Percentiles rank a stretch among this genome's conserved stretches.
phyloP scores from a whole-genome alignment of 2,113 vertebrate genomes.

The Phocoena sinus region DNA sequence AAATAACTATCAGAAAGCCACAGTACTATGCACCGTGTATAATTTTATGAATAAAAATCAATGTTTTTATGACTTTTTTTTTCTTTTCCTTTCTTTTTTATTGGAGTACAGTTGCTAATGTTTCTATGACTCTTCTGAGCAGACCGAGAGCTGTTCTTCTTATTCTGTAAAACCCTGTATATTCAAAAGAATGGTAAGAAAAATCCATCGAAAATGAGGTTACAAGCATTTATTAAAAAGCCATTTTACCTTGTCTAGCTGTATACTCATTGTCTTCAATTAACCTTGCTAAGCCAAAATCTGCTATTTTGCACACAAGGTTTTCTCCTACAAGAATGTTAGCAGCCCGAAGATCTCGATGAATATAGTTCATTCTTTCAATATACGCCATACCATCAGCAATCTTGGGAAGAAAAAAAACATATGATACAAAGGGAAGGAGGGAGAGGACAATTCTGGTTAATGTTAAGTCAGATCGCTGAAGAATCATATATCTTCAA shows the following conservation, averaged over 20 bases:
- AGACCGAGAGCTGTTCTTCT: neutral
- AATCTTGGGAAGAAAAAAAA: constrained; percentile 82
- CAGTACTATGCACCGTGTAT: neutral
- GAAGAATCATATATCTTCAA: neutral
- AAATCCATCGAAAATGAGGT: neutral
- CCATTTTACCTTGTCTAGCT: constrained; percentile 90
- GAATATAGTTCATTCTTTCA: constrained; percentile 99
- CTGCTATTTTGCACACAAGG: constrained; percentile 96
- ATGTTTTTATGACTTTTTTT: neutral
- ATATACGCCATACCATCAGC: constrained; percentile 98
- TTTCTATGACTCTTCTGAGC: neutral
- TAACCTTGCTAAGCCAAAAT: constrained; percentile 95
- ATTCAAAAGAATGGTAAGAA: neutral
- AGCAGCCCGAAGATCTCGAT: constrained; percentile 95
- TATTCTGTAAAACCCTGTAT: constrained; percentile 3
- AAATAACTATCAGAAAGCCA: neutral
- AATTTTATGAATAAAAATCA: constrained; percentile 39
- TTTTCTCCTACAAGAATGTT: constrained; percentile 97
- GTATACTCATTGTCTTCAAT: constrained; percentile 98
- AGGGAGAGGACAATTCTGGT: neutral
- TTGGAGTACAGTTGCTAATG: too few species aligned
- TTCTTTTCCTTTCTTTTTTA: too few species aligned
- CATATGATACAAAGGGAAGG: neutral
- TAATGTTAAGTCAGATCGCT: neutral
- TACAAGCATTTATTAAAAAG: constrained; percentile 26